A percentile compares a stretch with the other conserved stretches of the same genome.
phyloP scores from a whole-genome alignment of 1,140 invertebrate genomes.

The Drosophila ambigua region DNA sequence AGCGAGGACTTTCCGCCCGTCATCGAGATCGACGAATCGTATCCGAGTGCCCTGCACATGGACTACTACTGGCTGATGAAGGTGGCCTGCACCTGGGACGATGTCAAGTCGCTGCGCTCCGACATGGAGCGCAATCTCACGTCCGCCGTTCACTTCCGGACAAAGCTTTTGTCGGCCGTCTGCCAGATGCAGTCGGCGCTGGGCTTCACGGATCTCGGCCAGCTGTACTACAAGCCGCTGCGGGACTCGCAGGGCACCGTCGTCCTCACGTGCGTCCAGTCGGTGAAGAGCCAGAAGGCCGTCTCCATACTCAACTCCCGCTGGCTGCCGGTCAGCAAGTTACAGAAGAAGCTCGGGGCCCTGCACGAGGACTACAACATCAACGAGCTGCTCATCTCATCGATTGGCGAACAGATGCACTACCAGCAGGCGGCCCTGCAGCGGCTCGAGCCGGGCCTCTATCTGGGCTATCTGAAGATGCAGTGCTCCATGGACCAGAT shows the following conservation, averaged over 20 bases:
- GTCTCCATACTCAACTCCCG: slow-evolving; percentile 94
- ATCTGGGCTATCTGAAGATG: slow-evolving; percentile 97
- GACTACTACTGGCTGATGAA: slow-evolving; percentile 99
- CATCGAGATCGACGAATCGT: slow-evolving; percentile 98
- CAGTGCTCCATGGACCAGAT: slow-evolving; percentile 97
- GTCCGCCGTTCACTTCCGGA: slow-evolving; percentile 95
- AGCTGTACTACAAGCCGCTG: slow-evolving; percentile 95
- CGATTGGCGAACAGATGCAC: slow-evolving; percentile 94
- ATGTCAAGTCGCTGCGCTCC: slow-evolving; percentile 93
- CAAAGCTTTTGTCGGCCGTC: slow-evolving; percentile 95
- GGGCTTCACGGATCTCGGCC: slow-evolving; percentile 93
- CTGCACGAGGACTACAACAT: slow-evolving; percentile 90
- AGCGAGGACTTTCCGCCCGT: slow-evolving; percentile 98
- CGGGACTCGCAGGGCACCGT: slow-evolving; percentile 94
- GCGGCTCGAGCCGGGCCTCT: slow-evolving; percentile 92
- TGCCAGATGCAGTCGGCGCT: slow-evolving; percentile 96
- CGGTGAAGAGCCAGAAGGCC: slow-evolving; percentile 92
- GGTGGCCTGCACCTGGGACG: slow-evolving; percentile 97
- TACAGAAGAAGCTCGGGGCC: slow-evolving; percentile 86
- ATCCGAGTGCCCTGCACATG: slow-evolving; percentile 93
- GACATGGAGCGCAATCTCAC: slow-evolving; percentile 97
- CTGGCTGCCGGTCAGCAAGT: slow-evolving; percentile 93
- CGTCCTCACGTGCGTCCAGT: slow-evolving; percentile 94
- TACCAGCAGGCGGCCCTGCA: slow-evolving; percentile 94
- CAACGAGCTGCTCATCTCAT: slow-evolving; percentile 92